phyloP scores from a whole-genome alignment of 2,797 vertebrate species.

The Danio albolineatus region DNA sequence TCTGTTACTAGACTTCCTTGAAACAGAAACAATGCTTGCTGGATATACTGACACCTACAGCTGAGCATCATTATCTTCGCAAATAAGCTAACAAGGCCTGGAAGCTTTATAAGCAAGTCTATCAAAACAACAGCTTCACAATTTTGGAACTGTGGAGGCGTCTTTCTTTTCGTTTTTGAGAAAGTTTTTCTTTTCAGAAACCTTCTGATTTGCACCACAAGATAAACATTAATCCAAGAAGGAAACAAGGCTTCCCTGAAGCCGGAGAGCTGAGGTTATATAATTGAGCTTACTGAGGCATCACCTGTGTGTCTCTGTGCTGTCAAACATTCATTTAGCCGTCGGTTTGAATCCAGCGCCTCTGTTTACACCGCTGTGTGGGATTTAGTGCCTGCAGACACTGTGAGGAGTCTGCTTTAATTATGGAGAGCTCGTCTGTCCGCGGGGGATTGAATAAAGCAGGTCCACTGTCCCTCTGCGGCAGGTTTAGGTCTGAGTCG shows the following conservation, averaged over 20 bases:
- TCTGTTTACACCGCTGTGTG: slow-evolving; percentile 23
- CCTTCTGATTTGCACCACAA: neutral
- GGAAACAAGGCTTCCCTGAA: neutral
- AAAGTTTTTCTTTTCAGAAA: neutral
- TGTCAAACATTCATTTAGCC: slow-evolving; percentile 41
- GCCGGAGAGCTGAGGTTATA: slow-evolving; percentile 5
- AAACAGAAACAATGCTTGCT: too few species aligned
- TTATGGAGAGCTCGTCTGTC: slow-evolving; percentile 26
- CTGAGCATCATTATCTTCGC: too few species aligned
- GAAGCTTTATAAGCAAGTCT: too few species aligned
- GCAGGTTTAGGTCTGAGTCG: slow-evolving; percentile 14
- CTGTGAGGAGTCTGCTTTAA: slow-evolving; percentile 22
- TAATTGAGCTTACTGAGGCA: slow-evolving; percentile 2
- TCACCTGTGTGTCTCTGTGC: slow-evolving; percentile 12
- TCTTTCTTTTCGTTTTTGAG: neutral
- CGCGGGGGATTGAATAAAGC: slow-evolving; percentile 42
- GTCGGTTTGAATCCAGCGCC: slow-evolving; percentile 11
- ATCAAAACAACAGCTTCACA: too few species aligned
- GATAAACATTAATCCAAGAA: slow-evolving; percentile 19
- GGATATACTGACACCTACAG: too few species aligned
- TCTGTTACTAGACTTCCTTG: too few species aligned
- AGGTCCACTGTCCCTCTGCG: neutral
- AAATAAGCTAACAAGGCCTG: too few species aligned
- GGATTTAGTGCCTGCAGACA: slow-evolving; percentile 12
- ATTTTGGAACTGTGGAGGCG: too few species aligned